phyloP scores from a whole-genome alignment of 2,888 invertebrate species.

The Ellobium chinense region DNA sequence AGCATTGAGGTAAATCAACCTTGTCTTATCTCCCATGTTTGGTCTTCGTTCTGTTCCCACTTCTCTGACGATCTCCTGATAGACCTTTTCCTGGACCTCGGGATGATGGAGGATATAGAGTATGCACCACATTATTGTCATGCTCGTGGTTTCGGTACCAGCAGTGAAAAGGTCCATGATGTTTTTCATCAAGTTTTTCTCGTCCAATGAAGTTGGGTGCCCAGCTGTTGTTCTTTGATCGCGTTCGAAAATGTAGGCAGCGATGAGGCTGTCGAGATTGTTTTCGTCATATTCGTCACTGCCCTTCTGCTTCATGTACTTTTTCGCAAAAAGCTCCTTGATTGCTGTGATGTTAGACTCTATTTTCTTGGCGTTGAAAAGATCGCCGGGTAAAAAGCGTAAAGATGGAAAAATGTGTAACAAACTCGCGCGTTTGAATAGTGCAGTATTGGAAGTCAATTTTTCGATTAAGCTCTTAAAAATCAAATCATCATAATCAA shows the following conservation, averaged over 20 bases:
- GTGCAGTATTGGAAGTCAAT: too few species aligned
- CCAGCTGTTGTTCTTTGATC: not conserved
- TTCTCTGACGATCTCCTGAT: constrained; percentile 62
- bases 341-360: not conserved
- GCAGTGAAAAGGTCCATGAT: constrained; percentile 61
- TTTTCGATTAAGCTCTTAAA: too few species aligned
- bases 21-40: not conserved
- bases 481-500: too few species aligned
- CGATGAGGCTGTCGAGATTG: not conserved
- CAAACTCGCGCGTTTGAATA: not conserved
- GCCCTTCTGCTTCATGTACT: not conserved
- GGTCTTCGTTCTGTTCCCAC: constrained; percentile 67
- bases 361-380: not conserved
- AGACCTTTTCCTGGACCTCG: constrained; percentile 79
- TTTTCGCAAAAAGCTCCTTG: not conserved
- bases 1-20: not conserved
- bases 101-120: constrained; percentile 89
- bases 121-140: constrained; percentile 91
- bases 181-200: not conserved
- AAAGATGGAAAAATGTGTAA: not conserved
- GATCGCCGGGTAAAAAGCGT: not conserved
- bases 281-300: not conserved
- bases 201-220: not conserved
- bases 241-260: not conserved
- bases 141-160: constrained; percentile 86